These are phyloP conservation scores for Aphidius colemani DNA, from an alignment of 2,888 invertebrate genomes.

Conservation along the genomic window DNA sequence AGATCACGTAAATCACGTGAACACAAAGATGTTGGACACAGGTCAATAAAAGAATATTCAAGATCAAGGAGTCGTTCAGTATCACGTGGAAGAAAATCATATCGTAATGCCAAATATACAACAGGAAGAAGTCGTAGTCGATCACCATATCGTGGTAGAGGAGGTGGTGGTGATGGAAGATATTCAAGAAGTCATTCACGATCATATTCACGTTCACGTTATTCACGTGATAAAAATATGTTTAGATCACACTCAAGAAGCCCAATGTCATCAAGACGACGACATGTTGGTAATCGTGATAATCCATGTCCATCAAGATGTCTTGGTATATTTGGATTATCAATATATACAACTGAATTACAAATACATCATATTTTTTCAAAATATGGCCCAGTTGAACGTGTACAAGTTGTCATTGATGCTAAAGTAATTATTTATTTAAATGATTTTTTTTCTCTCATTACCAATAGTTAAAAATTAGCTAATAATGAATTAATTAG, in stretches of 20 bases:
- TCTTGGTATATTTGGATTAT: conserved; percentile 93
- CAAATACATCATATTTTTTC: conserved; percentile 91
- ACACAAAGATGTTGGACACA: conserved; percentile 51
- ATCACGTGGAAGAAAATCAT: conserved; percentile 57
- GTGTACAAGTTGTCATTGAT: conserved; percentile 93
- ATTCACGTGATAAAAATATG: conserved; percentile 66
- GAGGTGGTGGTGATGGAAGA: conserved; percentile 62
- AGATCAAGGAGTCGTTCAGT: conserved; percentile 57
- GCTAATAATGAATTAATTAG: not conserved
- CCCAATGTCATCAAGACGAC: conserved; percentile 80
- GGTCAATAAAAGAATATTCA: conserved; percentile 56
- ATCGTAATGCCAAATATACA: conserved; percentile 41
- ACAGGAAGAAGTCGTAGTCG: conserved; percentile 61
- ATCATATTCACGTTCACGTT: conserved; percentile 63
- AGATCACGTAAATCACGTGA: conserved; percentile 56
- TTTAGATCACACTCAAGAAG: conserved; percentile 74
- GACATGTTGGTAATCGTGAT: conserved; percentile 81
- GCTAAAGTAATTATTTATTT: conserved; percentile 72
- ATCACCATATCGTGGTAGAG: conserved; percentile 65
- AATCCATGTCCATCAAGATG: conserved; percentile 88
- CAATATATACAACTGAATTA: conserved; percentile 89
- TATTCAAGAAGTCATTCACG: conserved; percentile 69
- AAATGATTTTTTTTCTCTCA: conserved; percentile 7
- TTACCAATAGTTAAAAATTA: not conserved
- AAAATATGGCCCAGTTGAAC: conserved; percentile 90